phyloP scores from a whole-genome alignment of 1,140 invertebrate species.

The Harlomillsia oculata region DNA sequence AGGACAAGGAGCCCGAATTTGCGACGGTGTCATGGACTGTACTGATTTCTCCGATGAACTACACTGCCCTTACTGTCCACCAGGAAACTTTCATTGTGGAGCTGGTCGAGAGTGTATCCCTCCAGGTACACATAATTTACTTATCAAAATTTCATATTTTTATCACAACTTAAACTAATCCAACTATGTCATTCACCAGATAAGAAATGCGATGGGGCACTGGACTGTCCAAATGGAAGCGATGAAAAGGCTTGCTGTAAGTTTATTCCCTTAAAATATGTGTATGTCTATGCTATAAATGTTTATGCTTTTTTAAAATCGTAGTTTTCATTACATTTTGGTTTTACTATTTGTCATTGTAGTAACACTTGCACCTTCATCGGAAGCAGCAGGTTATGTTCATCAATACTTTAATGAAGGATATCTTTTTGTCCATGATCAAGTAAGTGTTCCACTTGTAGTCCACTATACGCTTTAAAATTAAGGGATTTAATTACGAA shows the following conservation, averaged over 20 bases:
- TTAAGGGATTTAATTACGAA: not conserved
- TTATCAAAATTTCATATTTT: not conserved
- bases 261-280: constrained; percentile 36
- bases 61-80: constrained; percentile 55
- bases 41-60: constrained; percentile 66
- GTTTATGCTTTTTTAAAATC: not conserved
- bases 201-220: too few species aligned
- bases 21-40: constrained; percentile 78
- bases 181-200: not conserved
- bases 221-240: constrained; percentile 72
- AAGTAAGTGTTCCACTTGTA: constrained; percentile 14
- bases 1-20: constrained; percentile 62
- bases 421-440: constrained; percentile 54
- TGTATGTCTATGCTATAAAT: not conserved
- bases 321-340: constrained; percentile 3
- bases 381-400: constrained; percentile 41
- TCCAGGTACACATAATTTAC: constrained; percentile 33
- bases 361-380: constrained; percentile 66
- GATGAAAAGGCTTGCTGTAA: constrained; percentile 76
- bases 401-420: constrained; percentile 57
- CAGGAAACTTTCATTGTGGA: constrained; percentile 62
- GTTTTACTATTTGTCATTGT: constrained; percentile 16
- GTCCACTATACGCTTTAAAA: too few species aligned
- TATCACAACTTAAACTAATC: not conserved
- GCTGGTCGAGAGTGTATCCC: constrained; percentile 63